Evolutionary conservation across 2,797 vertebrate species (phyloP), one percentile per base, ranked within the genome.

Genomic region (Lophius americanus): DNA sequence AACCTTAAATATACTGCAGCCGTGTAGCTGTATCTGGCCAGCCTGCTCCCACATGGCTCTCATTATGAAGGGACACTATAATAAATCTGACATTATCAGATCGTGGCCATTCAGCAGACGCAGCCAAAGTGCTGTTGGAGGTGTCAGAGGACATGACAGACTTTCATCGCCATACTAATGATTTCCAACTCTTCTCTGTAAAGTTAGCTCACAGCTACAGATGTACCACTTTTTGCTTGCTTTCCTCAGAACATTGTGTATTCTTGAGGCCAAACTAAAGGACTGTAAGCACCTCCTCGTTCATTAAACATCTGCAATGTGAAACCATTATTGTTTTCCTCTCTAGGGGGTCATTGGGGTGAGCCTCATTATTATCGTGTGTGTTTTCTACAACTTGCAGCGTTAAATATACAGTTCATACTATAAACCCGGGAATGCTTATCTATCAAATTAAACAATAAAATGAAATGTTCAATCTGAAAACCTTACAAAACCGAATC

Each of bases 11-110:
- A 87, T 85, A 78, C 64, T 79, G 55, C 62, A 62, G 70, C 72
- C 67, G 68, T 47, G 43, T 51, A 68, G 58, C 83, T 64, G 51
- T 59, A 86, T 81, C 80, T 55, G 51, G 59, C 49, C 57, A 52
- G 59, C 57, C 11, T 53, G 67, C 69, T 70, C 83, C 85, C 83
- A 78, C 52, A 68, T 80, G 85, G 82, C 76, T 79, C 81, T 70
- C 66, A 68, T 80, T 77, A 54, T 68, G 79, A 64, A 82, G 58
- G 32, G 64, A 80, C 82, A 67, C 84, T 68, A 77, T 70, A 82
- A 90, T 90, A 90, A 89, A 91, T 92, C 88, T 85, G 76, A 76
- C 78, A 84, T 88, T 83, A 87, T 87, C 86, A 88, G 88, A 90
- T 87, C 67, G 65, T 54, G 83, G 88, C 85, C 86, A 82, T 85